Percentiles rank a stretch among this genome's conserved stretches.
Conservation (phyloP, 2,797 vertebrate genomes). For the Alcedo quadribrachys region DNA sequence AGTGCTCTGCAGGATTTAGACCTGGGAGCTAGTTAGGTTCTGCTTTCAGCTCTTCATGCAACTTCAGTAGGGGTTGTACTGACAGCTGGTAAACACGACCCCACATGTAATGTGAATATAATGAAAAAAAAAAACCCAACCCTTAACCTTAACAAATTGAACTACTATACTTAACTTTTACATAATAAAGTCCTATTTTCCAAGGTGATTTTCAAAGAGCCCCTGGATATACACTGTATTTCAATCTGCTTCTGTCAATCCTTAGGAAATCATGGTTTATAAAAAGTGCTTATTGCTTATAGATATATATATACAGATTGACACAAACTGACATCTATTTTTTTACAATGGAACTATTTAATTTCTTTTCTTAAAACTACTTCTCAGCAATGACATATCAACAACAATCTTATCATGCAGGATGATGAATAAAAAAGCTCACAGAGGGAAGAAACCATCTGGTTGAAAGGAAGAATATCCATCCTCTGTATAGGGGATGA, state of each 20-base stretch:
- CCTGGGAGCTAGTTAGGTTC: background rate
- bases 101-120: background rate
- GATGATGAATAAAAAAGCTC: background rate
- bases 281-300: background rate
- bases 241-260: background rate
- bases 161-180: background rate
- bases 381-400: background rate
- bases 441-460: constrained; percentile 25
- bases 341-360: background rate
- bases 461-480: background rate
- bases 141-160: background rate
- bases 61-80: background rate
- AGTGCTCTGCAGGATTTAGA: constrained; percentile 1
- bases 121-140: background rate
- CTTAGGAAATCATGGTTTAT: background rate
- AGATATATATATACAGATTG: background rate
- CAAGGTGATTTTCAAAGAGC: background rate
- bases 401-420: background rate
- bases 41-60: background rate
- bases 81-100: background rate
- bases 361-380: background rate
- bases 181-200: background rate
- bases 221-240: background rate
- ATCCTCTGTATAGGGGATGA: background rate
- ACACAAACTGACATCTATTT: background rate